Base-by-base conservation (phyloP, 1,140 invertebrate genomes). In the Cataglyphis hispanica region DNA sequence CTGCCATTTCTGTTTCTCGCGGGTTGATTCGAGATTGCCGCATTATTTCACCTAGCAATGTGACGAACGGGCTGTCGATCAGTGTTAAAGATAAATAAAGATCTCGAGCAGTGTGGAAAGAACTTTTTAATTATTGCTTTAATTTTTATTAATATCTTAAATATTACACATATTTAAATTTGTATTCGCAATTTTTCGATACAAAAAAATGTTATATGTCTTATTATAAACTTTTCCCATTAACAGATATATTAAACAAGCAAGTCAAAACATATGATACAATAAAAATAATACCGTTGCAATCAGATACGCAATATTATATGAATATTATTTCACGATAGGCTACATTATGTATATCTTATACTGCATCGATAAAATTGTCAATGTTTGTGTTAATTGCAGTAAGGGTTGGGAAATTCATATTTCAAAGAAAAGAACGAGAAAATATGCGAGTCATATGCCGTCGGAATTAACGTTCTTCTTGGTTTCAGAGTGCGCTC, bases 401-500 rank as follows among this genome's bases (percentile, higher is more conserved):
- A 19, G 53, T 10, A n/a, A 6, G 25, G n/a, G 34, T 22, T 19
- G 46, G 22, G 25, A 80, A 80, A 27, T 6, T 56, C 22, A 34
- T 10, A 2, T 40, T 70, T 40, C 13, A 13, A 19, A 22, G 34
- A 69, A 13, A 69, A 22, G n/a, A 69, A 22, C 22, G 31, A 69
- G 66, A 34, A 74, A 37, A 25, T 76, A 63, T 84, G 69, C 27
- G 50, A 76, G 75, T 53, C 34, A 22, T 53, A 43, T 43, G 50
- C 8, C 34, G 70, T 31, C 37, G 58, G 40, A 58, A 75, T 76
- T 61, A 76, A 60, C 70, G 70, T 75, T 76, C 13, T 69, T 80
- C 64, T 56, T 56, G 53, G 53, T 83, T 60, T 60, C 67, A 25
- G 22, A 31, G n/a, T 22, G 70, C 58, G 58, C 60, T 53, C 31